These are phyloP conservation scores for Cerastis leucographa DNA, from an alignment of 2,888 invertebrate genomes.

Conservation along the genomic window DNA sequence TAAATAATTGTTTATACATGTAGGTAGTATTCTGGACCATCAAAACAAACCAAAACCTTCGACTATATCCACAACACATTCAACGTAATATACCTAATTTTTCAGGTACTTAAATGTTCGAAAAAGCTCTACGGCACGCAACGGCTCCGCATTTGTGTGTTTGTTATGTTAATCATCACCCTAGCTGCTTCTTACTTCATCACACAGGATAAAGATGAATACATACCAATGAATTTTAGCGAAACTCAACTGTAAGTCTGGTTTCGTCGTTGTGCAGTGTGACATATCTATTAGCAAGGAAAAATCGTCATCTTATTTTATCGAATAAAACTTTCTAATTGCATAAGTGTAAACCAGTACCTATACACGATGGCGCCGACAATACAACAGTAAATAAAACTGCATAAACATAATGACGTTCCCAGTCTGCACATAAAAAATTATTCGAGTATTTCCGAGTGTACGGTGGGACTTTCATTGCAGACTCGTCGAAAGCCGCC, in stretches of 20 bases:
- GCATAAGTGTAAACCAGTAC: too few relatives aligned
- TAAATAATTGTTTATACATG: too few relatives aligned
- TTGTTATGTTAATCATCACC: neutral
- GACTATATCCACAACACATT: too few relatives aligned
- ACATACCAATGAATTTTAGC: neutral
- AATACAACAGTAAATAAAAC: too few relatives aligned
- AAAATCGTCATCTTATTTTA: neutral
- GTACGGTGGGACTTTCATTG: neutral
- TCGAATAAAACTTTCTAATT: neutral
- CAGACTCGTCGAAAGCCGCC: constrained; percentile 53
- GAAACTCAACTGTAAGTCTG: constrained; percentile 24
- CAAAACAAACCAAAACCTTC: too few relatives aligned
- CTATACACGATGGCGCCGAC: too few relatives aligned
- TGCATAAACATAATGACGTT: neutral
- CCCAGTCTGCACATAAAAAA: too few relatives aligned
- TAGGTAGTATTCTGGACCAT: too few relatives aligned
- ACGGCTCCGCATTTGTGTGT: neutral
- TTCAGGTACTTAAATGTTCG: constrained; percentile 31
- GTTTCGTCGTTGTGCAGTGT: neutral
- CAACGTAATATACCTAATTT: neutral
- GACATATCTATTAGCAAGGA: neutral
- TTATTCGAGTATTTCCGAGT: too few relatives aligned
- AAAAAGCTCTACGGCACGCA: constrained; percentile 18
- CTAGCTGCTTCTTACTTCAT: neutral
- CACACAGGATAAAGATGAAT: neutral